Evolutionary conservation across 2,113 vertebrate species (phyloP), one percentile per base, ranked within the genome.

Genomic region (Hyperoodon ampullatus): DNA sequence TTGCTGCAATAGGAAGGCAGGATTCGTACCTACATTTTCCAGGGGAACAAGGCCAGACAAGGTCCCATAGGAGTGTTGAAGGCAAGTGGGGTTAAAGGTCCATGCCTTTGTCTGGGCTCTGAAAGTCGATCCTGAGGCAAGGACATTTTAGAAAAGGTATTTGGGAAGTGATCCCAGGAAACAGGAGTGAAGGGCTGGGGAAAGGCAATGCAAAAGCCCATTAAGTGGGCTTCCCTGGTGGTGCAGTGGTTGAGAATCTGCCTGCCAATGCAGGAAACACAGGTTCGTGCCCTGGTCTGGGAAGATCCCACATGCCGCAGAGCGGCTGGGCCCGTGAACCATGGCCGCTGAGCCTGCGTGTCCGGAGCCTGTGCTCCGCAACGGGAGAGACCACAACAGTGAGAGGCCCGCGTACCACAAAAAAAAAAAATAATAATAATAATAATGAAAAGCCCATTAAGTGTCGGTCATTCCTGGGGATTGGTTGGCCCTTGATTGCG

Each of bases 111-210:
- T 70, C 3, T 60, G 14, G 9, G 3, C 72, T 47, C 53, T 77
- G 53, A 70, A 87, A 82, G 71, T 10, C 24, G 66, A 93, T n/a
- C 23, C 50, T 60, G 4, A 80, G 42, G 3, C 8, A 66, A 58
- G 35, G 21, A 39, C 5, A 42, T 63, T 88, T 82, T 47, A 71
- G 24, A 7, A 61, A n/a, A 8, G 13, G n/a, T 16, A 11, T 65
- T 55, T 96, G 50, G n/a, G 10, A 71, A 88, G 21, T 16, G 53
- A 68, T 65, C 33, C 16, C 42, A 70, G 70, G 72, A 97, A 89
- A 60, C 21, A 33, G 33, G 11, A 47, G 14, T 18, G 50, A 84
- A 33, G 68, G 9, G 3, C 10, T 42, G 11, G 15, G 55, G 70
- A 77, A 58, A 35, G n/a, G 11, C 12, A 30, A 23, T 11, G 39